Evolutionary conservation across 2,888 invertebrate species (phyloP), one percentile per base, ranked within the genome.

Genomic region (Drosophila dives): DNA sequence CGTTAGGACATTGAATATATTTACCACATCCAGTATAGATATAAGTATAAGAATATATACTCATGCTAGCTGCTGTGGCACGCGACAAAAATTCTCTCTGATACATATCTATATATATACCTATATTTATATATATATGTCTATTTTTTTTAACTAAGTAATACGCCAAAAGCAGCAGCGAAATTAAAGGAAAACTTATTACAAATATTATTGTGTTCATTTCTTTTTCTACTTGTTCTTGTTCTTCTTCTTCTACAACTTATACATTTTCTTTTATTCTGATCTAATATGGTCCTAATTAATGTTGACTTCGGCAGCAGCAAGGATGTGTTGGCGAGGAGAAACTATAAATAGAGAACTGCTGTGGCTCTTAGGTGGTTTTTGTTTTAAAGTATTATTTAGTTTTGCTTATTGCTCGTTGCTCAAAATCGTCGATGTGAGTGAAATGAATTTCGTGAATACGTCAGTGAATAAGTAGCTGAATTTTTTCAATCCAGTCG

Each of bases 211-310:
- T 77, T 48, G 65, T 15, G 53, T 20, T 32, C 33, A 29, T 33
- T 12, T 15, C 17, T 33, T 32, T 48, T 38, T 66, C 53, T 20
- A 38, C 54, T 48, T 26, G 4, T 36, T n/a, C n/a, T 0, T 34
- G 4, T 23, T 33, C 23, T 1, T 29, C 20, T 32, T 40, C n/a
- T 49, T 64, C 11, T 45, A 23, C 8, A 45, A 23, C 23, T 15
- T 23, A 23, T 23, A 23, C 23, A 23, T 45, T 45, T 45, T 23
- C 20, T 72, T 77, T 64, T 82, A 75, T 76, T 81, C 75, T 78
- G 75, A 77, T 82, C 82, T 75, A 72, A 79, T 71, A 75, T 70
- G 72, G 73, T 79, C 74, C 77, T 55, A 67, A 40, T 23, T 6
- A 33, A 36, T 38, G 8, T 36, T 36, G 26, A 20, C 51, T 59